Evolutionary conservation across 2,797 vertebrate genomes (phyloP), one percentile per base, ranked within the genome.

Genomic region (Philypnodon macrostomus): DNA sequence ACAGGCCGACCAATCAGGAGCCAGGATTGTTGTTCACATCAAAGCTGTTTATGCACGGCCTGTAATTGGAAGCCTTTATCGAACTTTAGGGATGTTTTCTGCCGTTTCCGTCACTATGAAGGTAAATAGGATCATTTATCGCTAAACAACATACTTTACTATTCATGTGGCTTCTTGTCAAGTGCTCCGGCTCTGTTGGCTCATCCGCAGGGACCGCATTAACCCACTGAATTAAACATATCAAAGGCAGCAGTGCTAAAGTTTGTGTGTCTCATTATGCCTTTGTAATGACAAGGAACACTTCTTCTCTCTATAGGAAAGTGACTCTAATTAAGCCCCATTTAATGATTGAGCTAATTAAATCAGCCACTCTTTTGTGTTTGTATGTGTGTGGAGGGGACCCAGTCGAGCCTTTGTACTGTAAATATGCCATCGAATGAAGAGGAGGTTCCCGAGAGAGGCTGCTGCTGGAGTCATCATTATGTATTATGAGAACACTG

Each of bases 271-370:
- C 82, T 85, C 80, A 85, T 86, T 85, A 88, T 79, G 72, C 64
- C 60, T 50, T 71, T 58, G 60, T 88, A 84, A 86, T 85, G 86
- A 85, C 84, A 88, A 73, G 70, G 74, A 86, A 78, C 77, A 63
- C 78, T 81, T 77, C 70, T 80, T 69, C 80, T 68, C 85, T 82
- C 77, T 37, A 62, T 85, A 85, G 81, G 67, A 83, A 83, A 82
- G 87, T 84, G 83, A 80, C 81, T 79, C 79, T 89, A 86, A 87
- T 87, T 86, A 89, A 87, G 79, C 76, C 72, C 68, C 76, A 77
- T 84, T 89, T 87, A 86, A 90, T 87, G 79, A 84, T 70, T 82
- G 73, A 37, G 58, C 81, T 85, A 89, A 87, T 88, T 89, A 88
- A 88, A 86, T 87, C 80, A 83, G 79, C 68, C 57, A 75, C 64